Conservation (phyloP, 2,888 invertebrate species). For the Archips crataeganus region DNA sequence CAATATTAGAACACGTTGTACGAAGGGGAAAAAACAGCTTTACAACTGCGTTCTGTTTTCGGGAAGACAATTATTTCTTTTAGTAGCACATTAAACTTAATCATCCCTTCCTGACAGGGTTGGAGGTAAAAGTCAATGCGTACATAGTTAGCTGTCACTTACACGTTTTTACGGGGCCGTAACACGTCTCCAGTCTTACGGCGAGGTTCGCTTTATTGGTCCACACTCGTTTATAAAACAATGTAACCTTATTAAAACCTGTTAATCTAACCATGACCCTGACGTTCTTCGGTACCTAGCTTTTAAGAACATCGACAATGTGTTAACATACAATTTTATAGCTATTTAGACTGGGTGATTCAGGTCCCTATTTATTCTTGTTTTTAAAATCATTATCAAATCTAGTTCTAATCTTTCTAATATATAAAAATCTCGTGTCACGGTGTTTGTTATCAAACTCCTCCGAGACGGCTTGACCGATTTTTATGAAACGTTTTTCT, state of each 20-base stretch:
- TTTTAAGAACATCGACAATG: background rate
- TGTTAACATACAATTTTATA: background rate
- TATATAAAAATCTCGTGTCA: too few relatives aligned
- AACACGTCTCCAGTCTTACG: conserved; percentile 57
- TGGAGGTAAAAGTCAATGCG: conserved; percentile 71
- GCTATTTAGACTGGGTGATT: too few relatives aligned
- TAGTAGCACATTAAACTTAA: conserved; percentile 36
- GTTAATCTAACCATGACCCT: conserved; percentile 21
- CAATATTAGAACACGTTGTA: too few relatives aligned
- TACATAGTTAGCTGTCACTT: conserved; percentile 67
- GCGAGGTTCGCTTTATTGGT: conserved; percentile 56
- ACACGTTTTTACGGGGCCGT: conserved; percentile 72
- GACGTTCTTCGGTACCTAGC: background rate
- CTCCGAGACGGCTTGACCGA: too few relatives aligned
- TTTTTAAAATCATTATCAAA: too few relatives aligned
- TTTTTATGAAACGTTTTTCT: too few relatives aligned
- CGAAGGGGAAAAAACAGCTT: background rate
- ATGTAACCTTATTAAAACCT: conserved; percentile 40
- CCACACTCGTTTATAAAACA: conserved; percentile 53
- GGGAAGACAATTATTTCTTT: background rate
- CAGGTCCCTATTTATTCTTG: too few relatives aligned
- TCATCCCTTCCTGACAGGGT: conserved; percentile 54
- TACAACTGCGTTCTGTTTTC: background rate
- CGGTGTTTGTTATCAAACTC: too few relatives aligned
- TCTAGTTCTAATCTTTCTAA: too few relatives aligned